phyloP scores from a whole-genome alignment of 2,113 vertebrate genomes.

The Phyllostomus hastatus region DNA sequence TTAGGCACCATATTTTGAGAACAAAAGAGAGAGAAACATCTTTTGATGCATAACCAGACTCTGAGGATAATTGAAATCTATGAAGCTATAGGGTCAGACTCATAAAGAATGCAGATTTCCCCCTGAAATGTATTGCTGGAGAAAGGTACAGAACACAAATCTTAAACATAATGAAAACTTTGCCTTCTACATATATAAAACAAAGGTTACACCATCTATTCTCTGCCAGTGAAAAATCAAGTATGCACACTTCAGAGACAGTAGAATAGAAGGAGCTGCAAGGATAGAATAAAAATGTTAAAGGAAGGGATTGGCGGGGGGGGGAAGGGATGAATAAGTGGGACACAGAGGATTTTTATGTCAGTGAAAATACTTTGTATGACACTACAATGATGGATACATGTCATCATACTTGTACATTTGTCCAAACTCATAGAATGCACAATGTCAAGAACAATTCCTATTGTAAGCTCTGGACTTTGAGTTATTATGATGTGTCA shows the following conservation, averaged over 20 bases:
- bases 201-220: conserved; percentile 40
- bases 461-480: background rate
- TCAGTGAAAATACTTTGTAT: background rate
- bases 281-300: background rate
- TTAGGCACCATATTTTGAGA: conserved; percentile 73
- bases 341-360: background rate
- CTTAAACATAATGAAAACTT: conserved; percentile 72
- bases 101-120: conserved; percentile 71
- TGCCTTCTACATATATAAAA: conserved; percentile 60
- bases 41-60: conserved; percentile 79
- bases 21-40: conserved; percentile 59
- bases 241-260: background rate
- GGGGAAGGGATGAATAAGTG: background rate
- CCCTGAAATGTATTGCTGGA: conserved; percentile 48
- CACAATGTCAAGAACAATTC: background rate
- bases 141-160: conserved; percentile 69
- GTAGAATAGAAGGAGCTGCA: background rate
- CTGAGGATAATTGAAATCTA: conserved; percentile 76
- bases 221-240: background rate
- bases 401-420: background rate
- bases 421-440: background rate
- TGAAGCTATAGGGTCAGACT: conserved; percentile 70
- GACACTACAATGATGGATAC: background rate
- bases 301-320: background rate
- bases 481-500: background rate